Evolutionary conservation across 2,888 invertebrate species (phyloP), one percentile per base, ranked within the genome.

Genomic region (Frankliniella intonsa): DNA sequence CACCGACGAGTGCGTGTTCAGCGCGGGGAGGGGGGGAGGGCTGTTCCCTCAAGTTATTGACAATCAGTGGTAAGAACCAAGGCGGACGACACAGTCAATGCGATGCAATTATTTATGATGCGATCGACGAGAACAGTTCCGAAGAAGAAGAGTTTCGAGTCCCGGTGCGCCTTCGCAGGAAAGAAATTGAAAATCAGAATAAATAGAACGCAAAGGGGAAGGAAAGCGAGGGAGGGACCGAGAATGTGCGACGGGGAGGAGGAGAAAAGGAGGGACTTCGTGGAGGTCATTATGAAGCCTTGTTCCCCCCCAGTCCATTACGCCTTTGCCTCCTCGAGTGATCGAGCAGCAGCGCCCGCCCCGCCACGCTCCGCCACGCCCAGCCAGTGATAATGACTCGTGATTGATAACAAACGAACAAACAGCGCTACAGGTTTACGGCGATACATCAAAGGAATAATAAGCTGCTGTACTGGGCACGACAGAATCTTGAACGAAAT

Each of bases 371-470:
- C 55, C 55, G 55, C 62, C 62, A n/a, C 14, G 19, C 62, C 14
- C 17, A 69, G 69, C 9, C 22, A 22, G 69, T 8, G 69, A 22
- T 76, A 76, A 76, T 76, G 69, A 76, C 69, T 25, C 9, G 69
- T 76, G 69, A 76, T 76, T 76, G 69, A 76, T 76, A 76, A 25
- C 69, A 38, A 38, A 69, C n/a, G 69, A 69, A 69, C 69, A n/a
- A 69, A 69, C 69, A 69, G 22, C 19, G 69, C 69, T 69, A 69
- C 69, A 69, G 69, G 69, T 69, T 69, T n/a, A 69, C 5, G n/a
- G 69, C 10, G n/a, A 55, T 14, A 55, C 14, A 38, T 38, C 38
- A 19, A 55, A 55, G 17, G 55, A 55, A 55, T 55, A 55, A 55
- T 19, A 1, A 19, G 55, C 17, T 11, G 11, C 55, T 17, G 55